A percentile compares a stretch with the other conserved stretches of the same genome.
Conservation (phyloP, 2,888 invertebrate genomes). For the Diaprepes abbreviatus region DNA sequence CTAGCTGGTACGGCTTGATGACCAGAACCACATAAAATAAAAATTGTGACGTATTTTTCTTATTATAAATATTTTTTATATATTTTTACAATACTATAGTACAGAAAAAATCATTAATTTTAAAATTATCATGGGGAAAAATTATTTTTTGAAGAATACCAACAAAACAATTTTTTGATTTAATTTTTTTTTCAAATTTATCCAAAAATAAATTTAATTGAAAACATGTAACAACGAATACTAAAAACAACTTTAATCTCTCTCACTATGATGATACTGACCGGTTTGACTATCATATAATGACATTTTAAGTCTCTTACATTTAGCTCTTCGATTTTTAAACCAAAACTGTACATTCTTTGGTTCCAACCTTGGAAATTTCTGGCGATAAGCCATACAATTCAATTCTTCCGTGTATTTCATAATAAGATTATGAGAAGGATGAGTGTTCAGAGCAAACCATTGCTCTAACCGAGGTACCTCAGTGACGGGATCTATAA, state of each 20-base stretch:
- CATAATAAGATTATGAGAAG: slow-evolving; percentile 96
- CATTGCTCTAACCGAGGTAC: slow-evolving; percentile 94
- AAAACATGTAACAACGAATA: background rate
- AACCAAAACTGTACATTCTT: slow-evolving; percentile 99
- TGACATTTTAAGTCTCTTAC: slow-evolving; percentile 95
- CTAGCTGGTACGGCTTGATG: too few relatives aligned
- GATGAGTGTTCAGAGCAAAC: slow-evolving; percentile 98
- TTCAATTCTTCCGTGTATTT: slow-evolving; percentile 98
- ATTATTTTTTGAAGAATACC: too few relatives aligned
- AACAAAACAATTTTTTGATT: too few relatives aligned
- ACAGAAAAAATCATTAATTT: too few relatives aligned
- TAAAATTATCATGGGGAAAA: too few relatives aligned
- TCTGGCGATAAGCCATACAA: slow-evolving; percentile 96
- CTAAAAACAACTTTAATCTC: slow-evolving; percentile 66
- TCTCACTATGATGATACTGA: slow-evolving; percentile 74
- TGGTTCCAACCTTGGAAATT: slow-evolving; percentile 98
- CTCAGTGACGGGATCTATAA: slow-evolving; percentile 99
- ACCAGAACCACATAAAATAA: too few relatives aligned
- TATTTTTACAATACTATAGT: too few relatives aligned
- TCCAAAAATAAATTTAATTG: slow-evolving; percentile 9
- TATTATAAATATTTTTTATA: too few relatives aligned
- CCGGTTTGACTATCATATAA: slow-evolving; percentile 82
- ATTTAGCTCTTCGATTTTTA: slow-evolving; percentile 98
- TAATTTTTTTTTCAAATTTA: slow-evolving; percentile 6
- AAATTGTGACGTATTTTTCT: too few relatives aligned